Percentiles rank a stretch among this genome's conserved stretches.
phyloP scores from a whole-genome alignment of 53 echinoderm and acorn worm genomes.

The Arbacia lixula region DNA sequence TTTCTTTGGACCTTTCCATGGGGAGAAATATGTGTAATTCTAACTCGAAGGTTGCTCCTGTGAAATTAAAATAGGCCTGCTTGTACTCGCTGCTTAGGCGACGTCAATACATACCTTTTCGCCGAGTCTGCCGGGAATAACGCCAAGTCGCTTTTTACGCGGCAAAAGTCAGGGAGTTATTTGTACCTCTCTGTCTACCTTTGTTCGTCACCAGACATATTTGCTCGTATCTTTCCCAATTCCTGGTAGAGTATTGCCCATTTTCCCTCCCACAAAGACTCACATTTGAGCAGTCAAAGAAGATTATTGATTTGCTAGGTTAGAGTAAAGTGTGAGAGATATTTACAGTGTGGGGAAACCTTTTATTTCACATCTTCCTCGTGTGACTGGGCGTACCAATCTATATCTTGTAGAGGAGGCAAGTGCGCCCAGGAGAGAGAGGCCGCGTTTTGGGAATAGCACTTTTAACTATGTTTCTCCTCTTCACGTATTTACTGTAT shows the following conservation, averaged over 20 bases:
- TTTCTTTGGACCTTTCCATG: constrained; percentile 3
- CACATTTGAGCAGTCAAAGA: constrained; percentile 26
- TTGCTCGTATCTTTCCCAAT: constrained; percentile 39
- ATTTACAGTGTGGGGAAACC: too few species aligned
- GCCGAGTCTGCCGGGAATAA: constrained; percentile 21
- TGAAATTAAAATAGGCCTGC: constrained; percentile 49
- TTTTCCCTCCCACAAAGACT: background rate
- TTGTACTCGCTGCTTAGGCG: too few species aligned
- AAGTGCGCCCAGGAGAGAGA: too few species aligned
- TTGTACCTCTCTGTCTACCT: constrained; percentile 20
- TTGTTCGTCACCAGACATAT: constrained; percentile 14
- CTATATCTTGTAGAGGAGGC: too few species aligned
- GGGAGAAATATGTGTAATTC: constrained; percentile 26
- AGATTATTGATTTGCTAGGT: constrained; percentile 40
- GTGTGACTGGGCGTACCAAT: too few species aligned
- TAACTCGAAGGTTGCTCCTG: constrained; percentile 18
- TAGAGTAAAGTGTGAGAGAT: constrained; percentile 18
- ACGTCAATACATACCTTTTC: too few species aligned
- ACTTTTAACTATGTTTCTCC: too few species aligned
- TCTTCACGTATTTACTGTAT: too few species aligned
- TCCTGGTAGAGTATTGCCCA: constrained; percentile 42
- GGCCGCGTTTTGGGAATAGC: too few species aligned
- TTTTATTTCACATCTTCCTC: too few species aligned
- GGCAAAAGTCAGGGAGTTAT: constrained; percentile 10
- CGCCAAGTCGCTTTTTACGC: constrained; percentile 22